Evolutionary conservation across 53 echinoderm and acorn worm genomes (phyloP), one percentile per base, ranked within the genome.

Genomic region (Crossaster papposus): DNA sequence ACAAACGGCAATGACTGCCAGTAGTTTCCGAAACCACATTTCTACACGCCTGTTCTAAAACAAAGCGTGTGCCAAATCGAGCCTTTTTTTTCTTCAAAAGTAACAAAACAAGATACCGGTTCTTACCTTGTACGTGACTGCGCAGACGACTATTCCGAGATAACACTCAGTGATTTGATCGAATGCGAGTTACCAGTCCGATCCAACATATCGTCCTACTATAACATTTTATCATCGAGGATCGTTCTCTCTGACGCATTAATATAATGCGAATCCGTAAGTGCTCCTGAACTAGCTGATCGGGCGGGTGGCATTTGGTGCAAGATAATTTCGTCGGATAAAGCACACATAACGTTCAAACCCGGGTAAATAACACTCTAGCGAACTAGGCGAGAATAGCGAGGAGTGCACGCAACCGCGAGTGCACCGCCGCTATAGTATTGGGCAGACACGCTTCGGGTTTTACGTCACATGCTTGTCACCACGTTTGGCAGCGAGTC

Each of bases 211-310:
- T 44, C 50, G 63, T 81, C 30, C 0, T 30, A 51, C 14, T 35
- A 31, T 81, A 63, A 81, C 35, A 62, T 81, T 58, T n/a, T 37
- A 83, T 70, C 83, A 44, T 28, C 26, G 35, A 18, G 14, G 83
- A 65, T 83, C 37, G 36, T 23, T 38, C n/a, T 38, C 83, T 83
- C 68, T 83, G 83, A 70, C 68, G 83, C 83, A 65, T 44, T 44
- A 83, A 70, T n/a, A n/a, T n/a, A 70, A 83, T 83, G 83, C 44
- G 50, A 70, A 37, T 32, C 65, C 50, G n/a, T 83, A 83, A 83
- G 83, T 70, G 83, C 83, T 70, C 83, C 38, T 23, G 68, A 83
- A 83, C 68, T 65, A 65, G 37, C 64, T 70, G 70, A 83, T 83
- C 83, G 83, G n/a, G n/a, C n/a, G n/a, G 15, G 22, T 82, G 50